A percentile compares a stretch with the other conserved stretches of the same genome.
phyloP scores from a whole-genome alignment of 2,113 vertebrate species.

The Acanthisitta chloris region DNA sequence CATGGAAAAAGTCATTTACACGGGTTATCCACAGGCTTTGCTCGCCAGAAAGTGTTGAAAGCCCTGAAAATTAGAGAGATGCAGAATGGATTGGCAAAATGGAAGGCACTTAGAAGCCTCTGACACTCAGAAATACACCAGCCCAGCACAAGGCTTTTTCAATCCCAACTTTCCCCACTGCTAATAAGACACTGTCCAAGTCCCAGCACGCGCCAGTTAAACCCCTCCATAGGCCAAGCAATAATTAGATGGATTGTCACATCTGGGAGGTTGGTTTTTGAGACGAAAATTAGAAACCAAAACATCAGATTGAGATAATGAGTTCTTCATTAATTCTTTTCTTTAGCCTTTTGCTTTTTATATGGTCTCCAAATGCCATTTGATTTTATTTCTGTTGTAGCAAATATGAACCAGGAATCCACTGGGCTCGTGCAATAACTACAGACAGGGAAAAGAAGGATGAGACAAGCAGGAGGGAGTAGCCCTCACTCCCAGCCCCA shows the following conservation, averaged over 20 bases:
- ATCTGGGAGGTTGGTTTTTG: neutral
- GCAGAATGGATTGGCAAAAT: constrained; percentile 57
- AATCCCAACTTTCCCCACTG: neutral
- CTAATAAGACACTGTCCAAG: constrained; percentile 35
- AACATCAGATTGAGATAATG: constrained; percentile 50
- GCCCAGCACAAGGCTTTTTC: neutral
- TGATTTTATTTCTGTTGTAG: neutral
- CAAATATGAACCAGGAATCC: neutral
- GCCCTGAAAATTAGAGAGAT: constrained; percentile 63
- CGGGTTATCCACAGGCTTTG: constrained; percentile 62
- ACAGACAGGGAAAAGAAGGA: neutral
- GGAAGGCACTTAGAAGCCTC: constrained; percentile 53
- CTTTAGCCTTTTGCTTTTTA: neutral
- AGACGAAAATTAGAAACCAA: constrained; percentile 40
- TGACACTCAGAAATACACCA: constrained; percentile 40
- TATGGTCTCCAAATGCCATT: neutral
- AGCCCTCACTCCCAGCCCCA: neutral
- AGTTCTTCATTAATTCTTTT: constrained; percentile 40
- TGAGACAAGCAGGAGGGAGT: rapidly evolving
- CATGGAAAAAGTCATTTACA: constrained; percentile 70
- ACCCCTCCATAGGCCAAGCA: constrained; percentile 24
- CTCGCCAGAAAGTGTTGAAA: constrained; percentile 55
- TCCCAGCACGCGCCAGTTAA: constrained; percentile 20
- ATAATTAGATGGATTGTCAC: constrained; percentile 41
- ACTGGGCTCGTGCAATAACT: neutral